Evolutionary conservation across 1,140 invertebrate genomes (phyloP), one percentile per base, ranked within the genome.

Genomic region (Drosophila virilis): DNA sequence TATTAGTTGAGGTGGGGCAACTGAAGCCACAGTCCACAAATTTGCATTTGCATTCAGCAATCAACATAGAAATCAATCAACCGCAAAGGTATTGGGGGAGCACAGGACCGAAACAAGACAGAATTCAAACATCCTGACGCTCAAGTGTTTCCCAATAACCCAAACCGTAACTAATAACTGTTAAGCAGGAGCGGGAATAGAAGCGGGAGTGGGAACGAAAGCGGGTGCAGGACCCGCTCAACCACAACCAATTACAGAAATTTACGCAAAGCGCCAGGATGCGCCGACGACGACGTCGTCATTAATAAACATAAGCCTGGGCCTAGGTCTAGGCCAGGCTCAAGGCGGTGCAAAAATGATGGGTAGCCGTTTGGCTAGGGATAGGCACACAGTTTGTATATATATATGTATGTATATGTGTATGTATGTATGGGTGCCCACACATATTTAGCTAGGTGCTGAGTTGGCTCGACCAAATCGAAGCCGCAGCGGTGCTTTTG

Each of bases 211-310:
- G 22, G 22, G 22, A 28, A 5, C 22, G 22, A 28, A 28, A 28
- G 22, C 12, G 12, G 9, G n/a, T n/a, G 32, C 52, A 58, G 57
- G 38, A 81, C 78, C 71, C 82, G 88, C 58, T 85, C 81, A 67
- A 79, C 83, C 79, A 79, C 84, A 88, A 88, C 83, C 83, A 88
- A 88, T 88, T 88, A 88, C 83, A 73, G 79, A 67, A 88, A 88
- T 80, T 88, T 88, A 79, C 79, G 79, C 76, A 88, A 77, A 88
- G 74, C 76, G 66, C 68, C 82, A 80, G 62, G 64, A 70, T 77
- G 75, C 74, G 73, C 15, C 9, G 50, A 37, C 38, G 37, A 28
- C 51, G 40, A 37, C 76, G 65, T 64, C 54, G 78, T 83, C 79
- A 83, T 88, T 88, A 88, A 88, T 88, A 88, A 83, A 88, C 79